phyloP scores from a whole-genome alignment of 2,888 invertebrate species.

The Tyria jacobaeae region DNA sequence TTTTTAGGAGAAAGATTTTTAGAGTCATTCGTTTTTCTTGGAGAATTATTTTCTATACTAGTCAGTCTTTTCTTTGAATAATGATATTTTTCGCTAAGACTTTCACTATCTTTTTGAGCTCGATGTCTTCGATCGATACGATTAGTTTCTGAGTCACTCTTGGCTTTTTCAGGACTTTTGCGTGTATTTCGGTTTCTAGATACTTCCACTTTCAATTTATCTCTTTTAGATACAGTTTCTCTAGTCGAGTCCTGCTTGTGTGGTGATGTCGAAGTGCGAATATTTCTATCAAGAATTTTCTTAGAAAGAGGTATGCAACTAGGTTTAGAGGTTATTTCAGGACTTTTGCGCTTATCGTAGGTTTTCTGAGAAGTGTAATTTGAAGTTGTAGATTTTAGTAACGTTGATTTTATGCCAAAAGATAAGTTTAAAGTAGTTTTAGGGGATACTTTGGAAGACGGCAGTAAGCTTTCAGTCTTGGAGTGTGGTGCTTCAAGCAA shows the following conservation, averaged over 20 bases:
- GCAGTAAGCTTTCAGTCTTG: conserved; percentile 81
- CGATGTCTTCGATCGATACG: conserved; percentile 79
- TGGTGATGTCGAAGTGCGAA: conserved; percentile 70
- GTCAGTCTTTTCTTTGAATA: conserved; percentile 86
- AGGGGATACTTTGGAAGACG: conserved; percentile 82
- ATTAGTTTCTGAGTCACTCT: conserved; percentile 76
- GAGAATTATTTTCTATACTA: conserved; percentile 83
- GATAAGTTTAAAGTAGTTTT: conserved; percentile 75
- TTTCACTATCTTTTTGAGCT: conserved; percentile 83
- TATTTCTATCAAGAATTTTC: conserved; percentile 69
- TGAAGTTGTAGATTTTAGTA: conserved; percentile 64
- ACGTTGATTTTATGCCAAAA: conserved; percentile 71
- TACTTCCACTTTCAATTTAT: conserved; percentile 69
- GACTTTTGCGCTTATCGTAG: conserved; percentile 72
- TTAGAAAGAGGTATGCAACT: conserved; percentile 81
- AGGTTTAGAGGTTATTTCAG: conserved; percentile 70
- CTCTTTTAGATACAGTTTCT: conserved; percentile 61
- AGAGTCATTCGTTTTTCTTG: conserved; percentile 74
- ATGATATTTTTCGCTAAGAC: conserved; percentile 84
- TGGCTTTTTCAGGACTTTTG: conserved; percentile 78
- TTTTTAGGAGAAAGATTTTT: conserved; percentile 72
- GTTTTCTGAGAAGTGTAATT: conserved; percentile 62
- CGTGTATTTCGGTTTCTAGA: conserved; percentile 63
- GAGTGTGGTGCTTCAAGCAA: conserved; percentile 73
- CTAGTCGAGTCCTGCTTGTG: conserved; percentile 72